Base-by-base conservation (phyloP, 2,797 vertebrate species). In the Myoxocephalus aenaeus region DNA sequence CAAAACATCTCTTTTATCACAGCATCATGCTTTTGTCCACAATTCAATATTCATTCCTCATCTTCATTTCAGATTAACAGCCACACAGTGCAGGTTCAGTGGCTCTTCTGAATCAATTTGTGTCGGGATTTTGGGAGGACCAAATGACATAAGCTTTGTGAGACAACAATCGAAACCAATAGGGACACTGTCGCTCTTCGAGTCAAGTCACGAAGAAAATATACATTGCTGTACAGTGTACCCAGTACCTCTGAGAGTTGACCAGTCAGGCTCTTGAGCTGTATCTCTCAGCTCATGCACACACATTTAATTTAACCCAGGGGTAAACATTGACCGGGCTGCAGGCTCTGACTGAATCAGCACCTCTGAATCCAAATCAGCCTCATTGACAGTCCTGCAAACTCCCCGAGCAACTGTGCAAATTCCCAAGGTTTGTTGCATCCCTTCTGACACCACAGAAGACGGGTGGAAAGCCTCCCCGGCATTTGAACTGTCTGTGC, bases 401-500 rank as follows among this genome's bases (percentile, higher is more conserved):
- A 66, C 59, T 70, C 83, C 70, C 69, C 0, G 3, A 85, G 76
- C 22, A 14, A 44, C 72, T 50, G 65, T 65, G 14, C 67, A 65
- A 48, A 75, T 75, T 81, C 75, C 79, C 70, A 62, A 44, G 69
- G 62, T 65, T 65, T 25, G 5, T 18, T 74, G 42, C 64, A 56
- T 83, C 72, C 84, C 51, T 57, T 80, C 68, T 70, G 70, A 76
- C 59, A 20, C 66, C 2, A 56, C 68, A 72, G 57, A 73, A 68
- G 75, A 84, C 2, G 38, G 40, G 48, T 8, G 15, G 57, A 80
- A 74, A 77, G 64, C 56, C 56, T 72, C 51, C 67, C 14, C 27
- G 69, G 72, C 58, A 59, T 87, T 84, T 86, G 64, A 88, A 87
- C 58, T 25, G 65, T 63, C 27, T 69, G 32, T 63, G 59, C 53